phyloP scores from a whole-genome alignment of 2,113 vertebrate species.

The Petrocephalus microphthalmus region DNA sequence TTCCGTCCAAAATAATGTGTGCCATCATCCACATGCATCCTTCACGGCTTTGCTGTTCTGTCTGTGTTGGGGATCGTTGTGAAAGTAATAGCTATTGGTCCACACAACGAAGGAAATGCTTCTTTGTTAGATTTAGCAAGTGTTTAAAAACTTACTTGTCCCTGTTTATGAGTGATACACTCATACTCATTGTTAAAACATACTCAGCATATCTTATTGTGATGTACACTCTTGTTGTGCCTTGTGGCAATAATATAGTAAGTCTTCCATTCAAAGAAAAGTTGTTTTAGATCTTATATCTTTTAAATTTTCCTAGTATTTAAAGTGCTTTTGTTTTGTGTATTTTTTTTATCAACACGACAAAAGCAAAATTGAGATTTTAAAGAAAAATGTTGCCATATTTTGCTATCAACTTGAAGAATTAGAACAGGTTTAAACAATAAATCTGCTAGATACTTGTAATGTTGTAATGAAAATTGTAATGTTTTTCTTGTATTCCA shows the following conservation, averaged over 20 bases:
- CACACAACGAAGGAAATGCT: background rate
- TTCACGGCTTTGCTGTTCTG: background rate
- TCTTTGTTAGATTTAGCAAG: background rate
- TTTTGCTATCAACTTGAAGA: background rate
- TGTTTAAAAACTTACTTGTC: background rate
- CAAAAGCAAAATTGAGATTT: background rate
- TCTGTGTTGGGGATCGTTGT: background rate
- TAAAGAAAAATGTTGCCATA: background rate
- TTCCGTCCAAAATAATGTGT: background rate
- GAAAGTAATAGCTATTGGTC: background rate
- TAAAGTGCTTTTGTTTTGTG: background rate
- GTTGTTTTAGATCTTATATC: background rate
- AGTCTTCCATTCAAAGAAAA: background rate
- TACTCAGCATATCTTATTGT: background rate
- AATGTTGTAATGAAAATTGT: too few species aligned
- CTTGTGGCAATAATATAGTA: background rate
- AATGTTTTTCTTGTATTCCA: background rate
- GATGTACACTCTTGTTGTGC: background rate
- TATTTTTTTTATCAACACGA: background rate
- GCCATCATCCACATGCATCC: background rate
- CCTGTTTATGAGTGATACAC: background rate
- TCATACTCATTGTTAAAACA: background rate
- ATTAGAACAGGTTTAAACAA: background rate
- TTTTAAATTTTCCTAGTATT: background rate
- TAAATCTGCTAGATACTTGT: background rate